Conservation (phyloP, 1,140 invertebrate species). For the Scylla paramamosain region DNA sequence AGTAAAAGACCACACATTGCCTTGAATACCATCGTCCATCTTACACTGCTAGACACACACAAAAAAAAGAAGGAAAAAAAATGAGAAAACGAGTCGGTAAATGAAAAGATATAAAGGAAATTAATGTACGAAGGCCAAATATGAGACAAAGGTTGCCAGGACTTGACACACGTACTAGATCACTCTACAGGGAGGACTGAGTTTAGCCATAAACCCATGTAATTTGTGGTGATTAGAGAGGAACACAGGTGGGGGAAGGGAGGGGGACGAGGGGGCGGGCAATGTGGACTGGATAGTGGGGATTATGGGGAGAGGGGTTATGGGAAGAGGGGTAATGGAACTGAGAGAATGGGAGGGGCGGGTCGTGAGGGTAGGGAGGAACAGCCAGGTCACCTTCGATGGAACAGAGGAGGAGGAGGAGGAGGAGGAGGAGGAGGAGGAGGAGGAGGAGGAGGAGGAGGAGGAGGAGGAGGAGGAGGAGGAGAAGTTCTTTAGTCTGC, state of each 20-base stretch:
- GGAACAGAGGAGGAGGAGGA: not conserved
- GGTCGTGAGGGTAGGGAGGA: not conserved
- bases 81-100: not conserved
- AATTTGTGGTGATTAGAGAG: constrained; percentile 15
- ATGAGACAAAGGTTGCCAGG: not conserved
- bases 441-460: constrained; percentile 18
- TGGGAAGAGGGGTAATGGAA: too few species aligned
- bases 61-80: not conserved
- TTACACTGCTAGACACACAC: too few species aligned
- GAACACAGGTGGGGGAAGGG: not conserved
- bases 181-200: not conserved
- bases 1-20: not conserved
- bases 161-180: constrained; percentile 12
- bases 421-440: constrained; percentile 7
- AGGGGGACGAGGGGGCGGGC: not conserved
- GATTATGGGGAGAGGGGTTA: too few species aligned
- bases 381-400: not conserved
- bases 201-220: constrained; percentile 1
- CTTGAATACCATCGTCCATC: too few species aligned
- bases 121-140: not conserved
- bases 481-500: not conserved
- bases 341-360: not conserved
- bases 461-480: constrained; percentile 17
- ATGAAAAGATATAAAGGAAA: not conserved
- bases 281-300: too few species aligned